Conservation (phyloP, 2,797 vertebrate species). For the Scyliorhinus canicula region DNA sequence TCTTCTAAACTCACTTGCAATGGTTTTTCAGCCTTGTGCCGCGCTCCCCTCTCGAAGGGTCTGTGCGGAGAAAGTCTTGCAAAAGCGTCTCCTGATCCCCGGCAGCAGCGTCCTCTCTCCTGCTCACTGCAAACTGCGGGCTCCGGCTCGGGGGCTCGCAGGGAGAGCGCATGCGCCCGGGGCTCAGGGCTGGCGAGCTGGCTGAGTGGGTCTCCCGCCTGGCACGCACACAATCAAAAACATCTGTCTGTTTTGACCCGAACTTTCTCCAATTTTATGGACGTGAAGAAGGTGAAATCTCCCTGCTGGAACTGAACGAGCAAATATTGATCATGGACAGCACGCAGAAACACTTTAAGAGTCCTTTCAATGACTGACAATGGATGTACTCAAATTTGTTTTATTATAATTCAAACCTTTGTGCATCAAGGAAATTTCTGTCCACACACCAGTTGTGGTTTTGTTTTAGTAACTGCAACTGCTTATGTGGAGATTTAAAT, state of each 20-base stretch:
- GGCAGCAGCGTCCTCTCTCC: background rate
- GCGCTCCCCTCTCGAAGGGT: background rate
- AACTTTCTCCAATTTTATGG: background rate
- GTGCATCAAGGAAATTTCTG: background rate
- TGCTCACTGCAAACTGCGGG: background rate
- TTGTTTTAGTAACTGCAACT: background rate
- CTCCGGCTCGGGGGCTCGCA: background rate
- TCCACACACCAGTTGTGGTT: background rate
- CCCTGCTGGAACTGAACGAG: background rate
- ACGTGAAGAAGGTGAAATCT: background rate
- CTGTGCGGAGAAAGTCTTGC: background rate
- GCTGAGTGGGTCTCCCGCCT: background rate
- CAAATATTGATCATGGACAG: background rate
- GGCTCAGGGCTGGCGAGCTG: background rate
- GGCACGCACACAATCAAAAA: background rate
- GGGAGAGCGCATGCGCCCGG: background rate
- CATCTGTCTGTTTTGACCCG: background rate
- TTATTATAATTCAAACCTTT: background rate
- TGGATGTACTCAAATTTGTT: background rate
- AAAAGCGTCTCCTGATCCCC: background rate
- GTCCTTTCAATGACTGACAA: background rate
- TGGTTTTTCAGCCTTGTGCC: background rate
- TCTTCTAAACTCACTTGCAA: slow-evolving; percentile 27
- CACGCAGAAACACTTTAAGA: background rate
- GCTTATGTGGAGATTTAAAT: background rate